Evolutionary conservation across 2,113 vertebrate genomes (phyloP).

Genomic region (Nibea coibor): DNA sequence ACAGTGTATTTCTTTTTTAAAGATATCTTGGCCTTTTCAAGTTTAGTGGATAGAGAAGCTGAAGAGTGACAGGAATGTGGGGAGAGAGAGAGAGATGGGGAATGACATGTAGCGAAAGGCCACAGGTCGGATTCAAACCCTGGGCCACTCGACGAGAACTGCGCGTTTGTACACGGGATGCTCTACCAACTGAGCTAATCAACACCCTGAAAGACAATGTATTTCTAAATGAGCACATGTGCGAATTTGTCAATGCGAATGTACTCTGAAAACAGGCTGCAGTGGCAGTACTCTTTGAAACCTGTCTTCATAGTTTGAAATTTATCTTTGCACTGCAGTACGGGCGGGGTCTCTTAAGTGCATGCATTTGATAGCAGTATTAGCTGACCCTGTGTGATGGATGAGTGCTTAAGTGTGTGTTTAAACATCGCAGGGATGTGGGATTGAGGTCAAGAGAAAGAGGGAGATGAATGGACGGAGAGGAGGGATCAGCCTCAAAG

Average conservation of each 20-base stretch:
- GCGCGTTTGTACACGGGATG: too few species aligned
- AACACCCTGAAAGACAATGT: too few species aligned
- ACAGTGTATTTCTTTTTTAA: too few species aligned
- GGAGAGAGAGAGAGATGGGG: too few species aligned
- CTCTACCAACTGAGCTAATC: too few species aligned
- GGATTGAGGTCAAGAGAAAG: constrained; percentile 57
- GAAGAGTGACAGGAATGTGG: too few species aligned
- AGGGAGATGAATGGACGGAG: constrained; percentile 51
- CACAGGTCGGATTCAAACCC: too few species aligned
- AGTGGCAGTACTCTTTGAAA: too few species aligned
- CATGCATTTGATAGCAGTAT: constrained; percentile 42
- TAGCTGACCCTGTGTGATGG: constrained; percentile 41
- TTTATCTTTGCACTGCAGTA: constrained; percentile 15
- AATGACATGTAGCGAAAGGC: too few species aligned
- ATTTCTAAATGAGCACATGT: not conserved
- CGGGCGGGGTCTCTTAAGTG: constrained; percentile 35
- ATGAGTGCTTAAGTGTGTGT: constrained; percentile 50
- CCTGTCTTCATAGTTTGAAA: not conserved
- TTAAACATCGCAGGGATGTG: constrained; percentile 57
- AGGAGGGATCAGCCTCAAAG: constrained; percentile 54
- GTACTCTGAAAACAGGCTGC: not conserved
- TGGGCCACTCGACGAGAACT: too few species aligned
- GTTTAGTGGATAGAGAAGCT: too few species aligned
- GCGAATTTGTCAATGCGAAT: not conserved
- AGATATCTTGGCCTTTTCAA: too few species aligned